Conservation (phyloP, 2,888 invertebrate species). For the Plagodis pulveraria region DNA sequence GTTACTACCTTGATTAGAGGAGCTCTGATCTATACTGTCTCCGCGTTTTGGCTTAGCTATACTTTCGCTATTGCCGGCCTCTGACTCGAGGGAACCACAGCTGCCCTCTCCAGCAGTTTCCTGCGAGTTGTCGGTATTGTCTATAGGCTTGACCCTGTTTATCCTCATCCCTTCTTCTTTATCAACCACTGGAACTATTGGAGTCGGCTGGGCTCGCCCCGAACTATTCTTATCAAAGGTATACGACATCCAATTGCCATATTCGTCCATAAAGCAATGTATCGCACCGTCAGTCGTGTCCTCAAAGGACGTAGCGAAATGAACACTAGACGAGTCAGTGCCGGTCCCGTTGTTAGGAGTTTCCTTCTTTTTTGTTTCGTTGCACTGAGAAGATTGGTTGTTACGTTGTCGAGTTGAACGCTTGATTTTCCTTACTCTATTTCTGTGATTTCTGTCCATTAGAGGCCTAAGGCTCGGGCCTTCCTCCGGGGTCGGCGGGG, state of each 20-base stretch:
- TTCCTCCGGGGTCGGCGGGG: constrained; percentile 61
- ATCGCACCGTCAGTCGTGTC: constrained; percentile 94
- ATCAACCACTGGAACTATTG: constrained; percentile 61
- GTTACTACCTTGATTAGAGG: constrained; percentile 81
- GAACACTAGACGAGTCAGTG: constrained; percentile 71
- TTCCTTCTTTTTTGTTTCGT: constrained; percentile 65
- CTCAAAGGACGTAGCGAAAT: constrained; percentile 91
- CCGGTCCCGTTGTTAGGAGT: constrained; percentile 55
- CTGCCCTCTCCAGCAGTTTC: constrained; percentile 78
- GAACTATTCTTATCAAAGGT: constrained; percentile 93
- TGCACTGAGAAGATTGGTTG: constrained; percentile 63
- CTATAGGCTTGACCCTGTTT: constrained; percentile 61
- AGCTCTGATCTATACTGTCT: constrained; percentile 77
- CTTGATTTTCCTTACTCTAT: constrained; percentile 83
- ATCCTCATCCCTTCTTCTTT: constrained; percentile 61
- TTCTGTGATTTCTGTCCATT: constrained; percentile 80
- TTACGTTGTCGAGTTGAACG: constrained; percentile 81
- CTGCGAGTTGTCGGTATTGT: constrained; percentile 68
- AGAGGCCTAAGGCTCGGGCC: constrained; percentile 69
- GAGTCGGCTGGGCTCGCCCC: constrained; percentile 76
- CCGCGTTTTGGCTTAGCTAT: constrained; percentile 68
- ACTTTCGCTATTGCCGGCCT: constrained; percentile 70
- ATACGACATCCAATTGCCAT: constrained; percentile 93
- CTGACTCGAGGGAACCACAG: constrained; percentile 78
- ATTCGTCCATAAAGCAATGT: constrained; percentile 94